phyloP scores from a whole-genome alignment of 2,113 vertebrate species.

The Zosterops lateralis region DNA sequence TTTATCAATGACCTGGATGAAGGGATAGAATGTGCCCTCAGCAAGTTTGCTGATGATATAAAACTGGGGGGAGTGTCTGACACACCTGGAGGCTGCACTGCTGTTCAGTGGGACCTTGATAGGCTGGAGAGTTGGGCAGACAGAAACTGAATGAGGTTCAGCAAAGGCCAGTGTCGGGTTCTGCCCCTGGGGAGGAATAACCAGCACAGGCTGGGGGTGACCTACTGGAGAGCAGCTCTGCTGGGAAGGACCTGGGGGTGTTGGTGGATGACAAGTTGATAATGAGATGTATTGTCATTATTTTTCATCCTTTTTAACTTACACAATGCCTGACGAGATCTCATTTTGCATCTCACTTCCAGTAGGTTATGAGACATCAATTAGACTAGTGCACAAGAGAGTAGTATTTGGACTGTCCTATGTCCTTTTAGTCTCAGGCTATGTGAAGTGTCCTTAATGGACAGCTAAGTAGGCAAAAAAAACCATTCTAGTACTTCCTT shows the following conservation, averaged over 20 bases:
- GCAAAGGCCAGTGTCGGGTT: fast-evolving
- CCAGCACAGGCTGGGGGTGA: not conserved
- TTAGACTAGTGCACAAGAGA: not conserved
- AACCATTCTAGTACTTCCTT: not conserved
- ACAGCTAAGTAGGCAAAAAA: not conserved
- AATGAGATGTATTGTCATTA: not conserved
- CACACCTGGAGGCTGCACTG: not conserved
- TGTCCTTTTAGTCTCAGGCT: not conserved
- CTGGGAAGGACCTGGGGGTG: not conserved
- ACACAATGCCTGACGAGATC: not conserved
- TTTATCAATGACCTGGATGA: not conserved
- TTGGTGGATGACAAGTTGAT: not conserved
- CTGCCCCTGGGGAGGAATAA: not conserved
- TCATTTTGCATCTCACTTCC: not conserved
- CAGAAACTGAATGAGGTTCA: not conserved
- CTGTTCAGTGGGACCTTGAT: not conserved
- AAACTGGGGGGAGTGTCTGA: not conserved
- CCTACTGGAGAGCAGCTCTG: not conserved
- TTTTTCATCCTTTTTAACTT: not conserved
- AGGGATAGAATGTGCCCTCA: not conserved
- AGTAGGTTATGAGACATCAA: not conserved
- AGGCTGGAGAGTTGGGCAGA: not conserved
- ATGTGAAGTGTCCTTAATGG: not conserved
- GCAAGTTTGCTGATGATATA: not conserved
- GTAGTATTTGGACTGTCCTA: not conserved